Evolutionary conservation across 2,888 invertebrate species (phyloP), one percentile per base, ranked within the genome.

Genomic region (Dicranocentrus wangi): DNA sequence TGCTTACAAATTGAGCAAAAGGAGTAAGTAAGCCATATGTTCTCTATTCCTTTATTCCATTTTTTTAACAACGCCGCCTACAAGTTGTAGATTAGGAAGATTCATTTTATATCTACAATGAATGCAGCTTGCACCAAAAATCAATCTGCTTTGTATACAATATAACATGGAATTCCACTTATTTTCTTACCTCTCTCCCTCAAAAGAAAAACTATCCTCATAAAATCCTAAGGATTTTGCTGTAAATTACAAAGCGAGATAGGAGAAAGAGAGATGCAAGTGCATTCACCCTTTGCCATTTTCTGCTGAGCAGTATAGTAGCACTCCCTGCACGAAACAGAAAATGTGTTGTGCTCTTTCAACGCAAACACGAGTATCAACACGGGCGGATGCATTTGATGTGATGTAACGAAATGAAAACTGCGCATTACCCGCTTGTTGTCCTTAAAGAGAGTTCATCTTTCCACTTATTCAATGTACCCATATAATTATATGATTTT

Each of bases 381-480:
- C 39, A 21, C 7, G 39, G 17, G 39, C 32, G 7, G 17, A 32
- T 28, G 19, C 51, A 51, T 68, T 5, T 61, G 39, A 39, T 5
- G 39, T 39, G 39, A 39, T 39, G 39, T 39, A 77, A 61, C 61
- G 39, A 68, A 58, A 68, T 65, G 68, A n/a, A 61, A 77, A 77
- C 77, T 77, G 77, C 77, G 77, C 77, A 77, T 69, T 69, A 68
- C 76, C 58, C 43, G 68, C n/a, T 58, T 63, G 53, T 75, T 39
- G 55, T 66, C 58, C 27, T 55, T 43, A 68, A 47, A 76, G 66
- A n/a, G 43, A 1, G 19, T 5, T 39, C 39, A 39, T 39, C 39
- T 39, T 39, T 39, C 39, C 39, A 39, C 13, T 39, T 39, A 13
- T 5, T 5, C 5, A 39, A 39, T 39, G 39, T 8, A 39, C 7